Evolutionary conservation across 1,140 invertebrate species (phyloP).

Genomic region (Pseudomyrmex cubaensis): DNA sequence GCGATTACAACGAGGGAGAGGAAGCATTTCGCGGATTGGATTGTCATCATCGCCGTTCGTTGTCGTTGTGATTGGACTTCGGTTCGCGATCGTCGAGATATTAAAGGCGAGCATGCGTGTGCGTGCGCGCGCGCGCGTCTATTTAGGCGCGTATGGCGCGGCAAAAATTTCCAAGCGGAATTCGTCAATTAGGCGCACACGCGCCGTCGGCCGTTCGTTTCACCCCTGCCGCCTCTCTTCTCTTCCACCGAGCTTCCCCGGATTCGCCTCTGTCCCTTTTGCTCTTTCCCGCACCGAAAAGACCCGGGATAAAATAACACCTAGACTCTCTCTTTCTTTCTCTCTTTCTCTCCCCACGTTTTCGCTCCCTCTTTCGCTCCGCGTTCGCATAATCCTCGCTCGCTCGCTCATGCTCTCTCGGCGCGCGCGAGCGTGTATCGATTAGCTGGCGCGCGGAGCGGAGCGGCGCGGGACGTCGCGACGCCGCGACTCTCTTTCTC

Average conservation of each 20-base stretch:
- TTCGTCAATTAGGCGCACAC: slow-evolving; percentile 57
- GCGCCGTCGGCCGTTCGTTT: neutral
- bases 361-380: slow-evolving; percentile 51
- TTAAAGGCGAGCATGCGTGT: neutral
- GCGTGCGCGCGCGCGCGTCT: neutral
- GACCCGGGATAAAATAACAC: slow-evolving; percentile 70
- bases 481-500: slow-evolving; percentile 28
- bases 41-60: slow-evolving; percentile 19
- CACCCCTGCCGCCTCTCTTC: neutral
- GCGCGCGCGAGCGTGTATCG: slow-evolving; percentile 64
- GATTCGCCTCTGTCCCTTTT: no score
- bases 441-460: slow-evolving; percentile 62
- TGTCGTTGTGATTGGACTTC: slow-evolving; percentile 19
- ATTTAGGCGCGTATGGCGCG: slow-evolving; percentile 46
- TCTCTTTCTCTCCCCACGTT: neutral
- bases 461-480: slow-evolving; percentile 52
- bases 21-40: neutral
- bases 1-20: slow-evolving; percentile 30
- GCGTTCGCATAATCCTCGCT: slow-evolving; percentile 40
- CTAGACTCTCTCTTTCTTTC: slow-evolving; percentile 60
- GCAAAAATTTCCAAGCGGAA: slow-evolving; percentile 58
- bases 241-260: neutral
- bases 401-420: slow-evolving; percentile 60
- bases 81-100: neutral
- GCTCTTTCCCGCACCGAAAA: slow-evolving; percentile 30